A percentile compares a stretch with the other conserved stretches of the same genome.
Evolutionary conservation across 2,113 vertebrate species (phyloP).

Genomic region (Drymodes brunneopygia): DNA sequence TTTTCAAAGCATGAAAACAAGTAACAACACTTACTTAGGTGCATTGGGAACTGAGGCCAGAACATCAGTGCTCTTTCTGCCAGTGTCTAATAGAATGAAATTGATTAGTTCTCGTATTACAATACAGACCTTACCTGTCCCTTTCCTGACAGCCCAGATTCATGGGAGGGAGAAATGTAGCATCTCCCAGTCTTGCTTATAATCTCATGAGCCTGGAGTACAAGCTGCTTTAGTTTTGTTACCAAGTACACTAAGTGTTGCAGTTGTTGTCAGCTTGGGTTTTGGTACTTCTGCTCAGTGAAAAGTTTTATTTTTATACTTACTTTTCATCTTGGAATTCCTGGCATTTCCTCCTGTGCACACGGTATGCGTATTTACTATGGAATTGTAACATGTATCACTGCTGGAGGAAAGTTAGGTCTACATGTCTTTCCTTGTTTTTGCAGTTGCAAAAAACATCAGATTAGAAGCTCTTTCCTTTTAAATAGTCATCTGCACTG

Average conservation of each 20-base stretch:
- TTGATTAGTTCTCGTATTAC: neutral
- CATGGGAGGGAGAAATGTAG: neutral
- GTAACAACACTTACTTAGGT: neutral
- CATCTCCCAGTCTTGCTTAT: neutral
- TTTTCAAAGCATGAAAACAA: neutral
- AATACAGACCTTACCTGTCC: neutral
- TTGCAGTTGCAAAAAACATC: neutral
- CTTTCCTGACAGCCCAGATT: neutral
- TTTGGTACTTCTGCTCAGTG: neutral
- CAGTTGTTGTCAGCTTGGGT: neutral
- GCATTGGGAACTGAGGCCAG: neutral
- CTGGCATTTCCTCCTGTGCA: neutral
- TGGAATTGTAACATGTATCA: neutral
- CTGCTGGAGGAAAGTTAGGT: neutral
- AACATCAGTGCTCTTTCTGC: neutral
- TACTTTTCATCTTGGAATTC: neutral
- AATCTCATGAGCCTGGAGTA: neutral
- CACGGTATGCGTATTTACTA: fast-evolving
- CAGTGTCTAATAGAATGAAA: neutral
- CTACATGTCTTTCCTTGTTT: neutral
- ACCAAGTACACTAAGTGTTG: neutral
- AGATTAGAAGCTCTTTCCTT: neutral
- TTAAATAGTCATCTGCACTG: neutral
- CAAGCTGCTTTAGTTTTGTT: neutral
- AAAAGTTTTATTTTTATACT: neutral